Evolutionary conservation across 2,888 invertebrate genomes (phyloP), one percentile per base, ranked within the genome.

Genomic region (Andrena haemorrhoa): DNA sequence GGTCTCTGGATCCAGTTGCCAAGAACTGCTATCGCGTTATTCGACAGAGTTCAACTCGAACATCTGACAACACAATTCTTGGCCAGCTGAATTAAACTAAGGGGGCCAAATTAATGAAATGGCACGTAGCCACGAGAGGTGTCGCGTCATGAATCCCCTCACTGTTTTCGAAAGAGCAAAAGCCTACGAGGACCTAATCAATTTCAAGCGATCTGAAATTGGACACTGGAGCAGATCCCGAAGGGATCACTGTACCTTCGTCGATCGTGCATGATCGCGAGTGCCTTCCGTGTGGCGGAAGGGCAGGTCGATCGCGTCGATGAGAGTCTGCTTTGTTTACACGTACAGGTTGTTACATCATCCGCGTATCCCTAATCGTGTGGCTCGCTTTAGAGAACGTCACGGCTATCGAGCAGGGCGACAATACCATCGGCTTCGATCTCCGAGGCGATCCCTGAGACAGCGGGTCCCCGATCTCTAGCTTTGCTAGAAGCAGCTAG

Each of bases 271-370:
- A 29, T 35, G 49, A 29, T 26, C 16, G 7, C 12, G 41, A 35
- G 61, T 26, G n/a, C 56, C n/a, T 5, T 20, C 10, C 10, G 16
- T 12, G 2, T n/a, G 41, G 31, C 8, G 47, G 20, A 58, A 5
- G n/a, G 26, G 2, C 6, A 61, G 26, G 12, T 56, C 26, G n/a
- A 47, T 69, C 26, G 6, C 23, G n/a, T 49, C 49, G 16, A 23
- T n/a, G 16, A 41, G n/a, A 41, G n/a, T 56, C 3, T 29, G n/a
- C 23, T 66, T 82, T 85, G 73, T 75, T 84, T 76, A 82, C 51
- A 60, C 51, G 16, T 26, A 29, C 3, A n/a, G 47, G 41, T 35
- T 56, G 58, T 82, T 79, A 73, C 69, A 82, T 85, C 73, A 70
- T 58, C n/a, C 63, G 8, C 47, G 7, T 51, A 58, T 49, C 6